Conservation (phyloP, 2,797 vertebrate genomes). For the Acanthurus leucopareius region DNA sequence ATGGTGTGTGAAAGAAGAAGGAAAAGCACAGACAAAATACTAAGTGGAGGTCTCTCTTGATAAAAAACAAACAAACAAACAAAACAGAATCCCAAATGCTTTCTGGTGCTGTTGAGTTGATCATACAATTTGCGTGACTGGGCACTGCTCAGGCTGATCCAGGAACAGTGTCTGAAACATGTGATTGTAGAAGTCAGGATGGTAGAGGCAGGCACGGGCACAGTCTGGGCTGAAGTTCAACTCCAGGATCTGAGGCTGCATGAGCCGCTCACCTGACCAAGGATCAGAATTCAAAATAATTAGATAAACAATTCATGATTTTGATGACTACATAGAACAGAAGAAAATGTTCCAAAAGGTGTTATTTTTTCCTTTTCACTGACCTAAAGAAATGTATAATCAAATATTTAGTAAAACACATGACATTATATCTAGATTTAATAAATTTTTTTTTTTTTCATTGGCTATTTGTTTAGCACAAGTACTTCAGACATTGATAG, state of each 20-base stretch:
- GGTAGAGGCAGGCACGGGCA: conserved; percentile 92
- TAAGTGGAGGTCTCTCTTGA: background rate
- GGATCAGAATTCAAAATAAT: conserved; percentile 6
- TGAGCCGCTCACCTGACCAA: conserved; percentile 85
- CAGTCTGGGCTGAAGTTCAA: conserved; percentile 97
- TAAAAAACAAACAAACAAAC: background rate
- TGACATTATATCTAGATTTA: background rate
- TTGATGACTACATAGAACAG: background rate
- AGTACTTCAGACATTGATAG: too few species aligned
- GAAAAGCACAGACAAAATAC: background rate
- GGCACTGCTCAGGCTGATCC: conserved; percentile 87
- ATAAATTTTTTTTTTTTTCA: too few species aligned
- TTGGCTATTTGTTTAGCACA: too few species aligned
- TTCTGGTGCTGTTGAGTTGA: background rate
- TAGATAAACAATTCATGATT: background rate
- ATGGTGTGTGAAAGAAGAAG: background rate
- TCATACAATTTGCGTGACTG: conserved; percentile 86
- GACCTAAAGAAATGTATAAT: background rate
- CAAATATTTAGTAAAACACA: background rate
- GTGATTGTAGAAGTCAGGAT: conserved; percentile 94
- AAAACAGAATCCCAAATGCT: background rate
- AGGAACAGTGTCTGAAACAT: conserved; percentile 94
- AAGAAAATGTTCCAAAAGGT: background rate
- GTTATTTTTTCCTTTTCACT: background rate
- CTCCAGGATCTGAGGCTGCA: conserved; percentile 95